Evolutionary conservation across 1,140 invertebrate species (phyloP).

Genomic region (Drosophila eugracilis): DNA sequence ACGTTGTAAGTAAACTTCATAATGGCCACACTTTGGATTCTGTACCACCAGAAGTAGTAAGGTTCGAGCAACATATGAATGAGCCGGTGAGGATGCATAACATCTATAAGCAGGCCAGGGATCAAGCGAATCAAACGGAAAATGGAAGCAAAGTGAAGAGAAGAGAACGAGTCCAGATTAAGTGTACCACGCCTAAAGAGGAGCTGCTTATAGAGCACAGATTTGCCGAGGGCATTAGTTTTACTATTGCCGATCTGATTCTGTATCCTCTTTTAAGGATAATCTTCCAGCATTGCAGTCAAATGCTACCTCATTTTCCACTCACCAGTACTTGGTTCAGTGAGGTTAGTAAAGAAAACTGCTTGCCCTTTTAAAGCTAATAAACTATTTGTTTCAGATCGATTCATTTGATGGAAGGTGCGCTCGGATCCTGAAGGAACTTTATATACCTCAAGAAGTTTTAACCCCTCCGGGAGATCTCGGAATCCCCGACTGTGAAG

Average conservation of each 20-base stretch:
- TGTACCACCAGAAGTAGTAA: conserved; percentile 88
- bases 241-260: conserved; percentile 94
- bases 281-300: conserved; percentile 86
- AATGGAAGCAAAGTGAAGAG: conserved; percentile 52
- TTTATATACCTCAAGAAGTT: conserved; percentile 42
- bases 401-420: conserved; percentile 63
- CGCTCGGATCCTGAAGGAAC: conserved; percentile 52
- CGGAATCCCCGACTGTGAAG: conserved; percentile 71
- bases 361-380: neutral
- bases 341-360: conserved; percentile 37
- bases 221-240: conserved; percentile 93
- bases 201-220: conserved; percentile 88
- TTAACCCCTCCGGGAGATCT: conserved; percentile 29
- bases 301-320: conserved; percentile 87
- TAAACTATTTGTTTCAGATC: conserved; percentile 45
- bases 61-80: conserved; percentile 94
- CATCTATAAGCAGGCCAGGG: conserved; percentile 90
- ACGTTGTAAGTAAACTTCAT: conserved; percentile 57
- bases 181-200: conserved; percentile 85
- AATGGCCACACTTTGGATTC: conserved; percentile 37
- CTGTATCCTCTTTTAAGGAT: conserved; percentile 90
- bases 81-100: conserved; percentile 95
- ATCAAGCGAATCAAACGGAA: conserved; percentile 76
- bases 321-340: conserved; percentile 89
- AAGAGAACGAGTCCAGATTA: conserved; percentile 71